phyloP scores from a whole-genome alignment of 2,113 vertebrate species.

The Gambusia affinis region DNA sequence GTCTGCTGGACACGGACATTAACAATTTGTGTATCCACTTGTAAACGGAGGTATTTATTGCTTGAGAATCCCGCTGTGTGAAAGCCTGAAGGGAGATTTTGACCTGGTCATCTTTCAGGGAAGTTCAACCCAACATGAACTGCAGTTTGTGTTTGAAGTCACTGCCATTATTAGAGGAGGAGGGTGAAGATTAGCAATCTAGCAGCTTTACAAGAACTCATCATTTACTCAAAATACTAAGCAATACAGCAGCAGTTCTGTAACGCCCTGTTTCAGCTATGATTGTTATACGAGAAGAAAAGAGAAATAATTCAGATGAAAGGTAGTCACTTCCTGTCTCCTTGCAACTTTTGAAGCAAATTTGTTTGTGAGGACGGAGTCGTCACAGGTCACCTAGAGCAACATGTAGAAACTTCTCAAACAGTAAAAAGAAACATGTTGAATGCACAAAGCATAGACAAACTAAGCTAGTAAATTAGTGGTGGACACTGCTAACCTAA shows the following conservation, averaged over 20 bases:
- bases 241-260: neutral
- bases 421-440: no score
- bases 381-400: neutral
- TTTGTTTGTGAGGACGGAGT: neutral
- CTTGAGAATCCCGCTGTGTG: slow-evolving; percentile 31
- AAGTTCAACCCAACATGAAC: slow-evolving; percentile 24
- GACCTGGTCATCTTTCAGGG: slow-evolving; percentile 47
- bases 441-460: no score
- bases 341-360: neutral
- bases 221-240: neutral
- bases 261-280: neutral
- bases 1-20: slow-evolving; percentile 41
- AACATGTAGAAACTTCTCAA: neutral
- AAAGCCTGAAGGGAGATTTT: slow-evolving; percentile 47
- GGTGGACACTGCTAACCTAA: no score
- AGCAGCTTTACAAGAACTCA: neutral
- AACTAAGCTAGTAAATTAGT: no score
- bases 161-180: neutral
- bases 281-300: neutral
- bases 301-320: neutral
- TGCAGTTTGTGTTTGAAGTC: slow-evolving; percentile 32
- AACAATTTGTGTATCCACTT: slow-evolving; percentile 43
- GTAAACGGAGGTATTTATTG: slow-evolving; percentile 69
- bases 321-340: neutral
- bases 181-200: neutral